Evolutionary conservation across 1,140 invertebrate genomes (phyloP).

Genomic region (Drosophila mayri): DNA sequence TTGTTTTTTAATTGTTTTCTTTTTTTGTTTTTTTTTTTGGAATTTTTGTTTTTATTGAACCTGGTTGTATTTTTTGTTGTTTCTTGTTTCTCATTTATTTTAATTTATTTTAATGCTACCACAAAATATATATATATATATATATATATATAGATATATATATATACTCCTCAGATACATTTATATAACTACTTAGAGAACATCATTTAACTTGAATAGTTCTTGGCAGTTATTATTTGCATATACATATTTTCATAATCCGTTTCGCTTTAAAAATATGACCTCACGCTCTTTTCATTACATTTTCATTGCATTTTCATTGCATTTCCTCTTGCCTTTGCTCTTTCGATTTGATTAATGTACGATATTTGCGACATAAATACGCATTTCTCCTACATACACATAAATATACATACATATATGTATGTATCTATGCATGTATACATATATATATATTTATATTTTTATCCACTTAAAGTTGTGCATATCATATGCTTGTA

Average conservation of each 20-base stretch:
- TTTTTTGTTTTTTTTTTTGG: neutral
- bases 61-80: constrained; percentile 21
- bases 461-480: constrained; percentile 30
- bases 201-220: constrained; percentile 79
- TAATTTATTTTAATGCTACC: constrained; percentile 54
- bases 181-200: constrained; percentile 74
- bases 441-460: constrained; percentile 32
- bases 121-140: constrained; percentile 48
- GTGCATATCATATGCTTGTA: constrained; percentile 50
- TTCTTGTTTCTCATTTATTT: constrained; percentile 32
- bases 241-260: constrained; percentile 62
- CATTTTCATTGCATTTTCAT: constrained; percentile 8
- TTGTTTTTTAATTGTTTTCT: neutral
- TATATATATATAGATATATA: neutral
- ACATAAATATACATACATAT: constrained; percentile 41
- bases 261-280: constrained; percentile 56
- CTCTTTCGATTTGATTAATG: constrained; percentile 29
- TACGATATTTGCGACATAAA: constrained; percentile 61
- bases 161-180: constrained; percentile 53
- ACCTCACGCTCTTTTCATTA: constrained; percentile 6
- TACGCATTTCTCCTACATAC: constrained; percentile 40
- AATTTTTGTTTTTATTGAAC: constrained; percentile 25
- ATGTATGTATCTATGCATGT: constrained; percentile 19
- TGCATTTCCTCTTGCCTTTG: constrained; percentile 11
- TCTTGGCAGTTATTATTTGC: constrained; percentile 78